phyloP scores from a whole-genome alignment of 1,140 invertebrate genomes.

The Dendrolimus punctatus region DNA sequence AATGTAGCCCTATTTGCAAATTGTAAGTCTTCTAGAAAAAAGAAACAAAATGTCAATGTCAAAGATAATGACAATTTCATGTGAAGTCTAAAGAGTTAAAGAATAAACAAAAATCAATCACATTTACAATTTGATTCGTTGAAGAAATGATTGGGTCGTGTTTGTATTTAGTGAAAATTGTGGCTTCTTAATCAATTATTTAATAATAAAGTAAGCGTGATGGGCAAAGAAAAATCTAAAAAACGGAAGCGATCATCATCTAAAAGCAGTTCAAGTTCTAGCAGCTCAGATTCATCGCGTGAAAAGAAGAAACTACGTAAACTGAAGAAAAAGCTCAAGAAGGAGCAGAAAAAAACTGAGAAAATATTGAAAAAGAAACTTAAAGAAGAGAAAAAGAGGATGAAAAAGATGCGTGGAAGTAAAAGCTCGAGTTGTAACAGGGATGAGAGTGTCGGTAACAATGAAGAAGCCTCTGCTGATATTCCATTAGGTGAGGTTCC shows the following conservation, averaged over 20 bases:
- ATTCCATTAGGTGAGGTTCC: constrained; percentile 66
- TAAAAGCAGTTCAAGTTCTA: constrained; percentile 33
- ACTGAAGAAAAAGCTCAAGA: constrained; percentile 64
- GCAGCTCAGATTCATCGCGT: constrained; percentile 38
- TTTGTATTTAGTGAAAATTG: background rate
- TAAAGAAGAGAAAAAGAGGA: constrained; percentile 54
- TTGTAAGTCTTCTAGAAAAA: no score
- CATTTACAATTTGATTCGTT: no score
- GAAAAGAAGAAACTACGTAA: constrained; percentile 61
- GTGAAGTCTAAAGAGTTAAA: no score
- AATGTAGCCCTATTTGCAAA: no score
- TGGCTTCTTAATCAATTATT: background rate
- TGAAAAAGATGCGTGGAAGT: constrained; percentile 44
- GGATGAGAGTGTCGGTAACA: constrained; percentile 20
- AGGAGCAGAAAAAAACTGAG: constrained; percentile 60
- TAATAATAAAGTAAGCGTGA: constrained; percentile 11
- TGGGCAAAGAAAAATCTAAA: constrained; percentile 58
- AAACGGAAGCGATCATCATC: constrained; percentile 41
- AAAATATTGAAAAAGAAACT: constrained; percentile 62
- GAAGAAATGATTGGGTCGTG: no score
- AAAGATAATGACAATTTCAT: no score
- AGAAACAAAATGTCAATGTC: no score
- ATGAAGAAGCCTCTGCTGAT: constrained; percentile 37
- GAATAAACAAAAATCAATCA: no score
- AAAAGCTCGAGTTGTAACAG: constrained; percentile 31